These are phyloP conservation scores for Hedychridium roseum DNA, from an alignment of 2,888 invertebrate genomes.

Conservation along the genomic window DNA sequence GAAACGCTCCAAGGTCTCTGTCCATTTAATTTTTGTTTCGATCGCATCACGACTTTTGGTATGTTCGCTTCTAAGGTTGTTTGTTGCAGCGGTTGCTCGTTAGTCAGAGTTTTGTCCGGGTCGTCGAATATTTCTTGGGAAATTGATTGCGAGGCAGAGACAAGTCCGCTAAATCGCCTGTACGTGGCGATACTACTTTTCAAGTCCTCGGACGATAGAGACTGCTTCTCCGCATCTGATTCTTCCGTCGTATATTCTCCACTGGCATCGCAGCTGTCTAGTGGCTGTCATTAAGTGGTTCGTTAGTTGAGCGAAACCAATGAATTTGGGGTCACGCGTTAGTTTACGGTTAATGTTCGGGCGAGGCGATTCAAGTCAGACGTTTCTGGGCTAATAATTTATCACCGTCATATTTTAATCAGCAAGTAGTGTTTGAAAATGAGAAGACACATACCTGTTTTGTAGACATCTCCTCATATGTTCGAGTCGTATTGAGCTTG, in stretches of 20 bases:
- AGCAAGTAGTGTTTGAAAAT: too few species aligned
- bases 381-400: too few species aligned
- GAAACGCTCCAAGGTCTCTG: slow-evolving; percentile 88
- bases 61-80: slow-evolving; percentile 44
- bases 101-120: slow-evolving; percentile 51
- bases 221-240: slow-evolving; percentile 74
- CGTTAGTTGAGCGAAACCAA: too few species aligned
- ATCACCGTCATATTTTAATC: too few species aligned
- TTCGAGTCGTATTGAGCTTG: slow-evolving; percentile 65
- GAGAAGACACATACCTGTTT: slow-evolving; percentile 47
- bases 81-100: slow-evolving; percentile 33
- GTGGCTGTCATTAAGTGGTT: slow-evolving; percentile 67
- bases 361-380: too few species aligned
- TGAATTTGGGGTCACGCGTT: too few species aligned
- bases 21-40: slow-evolving; percentile 68
- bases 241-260: slow-evolving; percentile 85
- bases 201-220: slow-evolving; percentile 80
- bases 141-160: slow-evolving; percentile 51
- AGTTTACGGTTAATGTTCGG: too few species aligned
- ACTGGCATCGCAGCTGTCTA: slow-evolving; percentile 87
- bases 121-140: slow-evolving; percentile 61
- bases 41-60: slow-evolving; percentile 71
- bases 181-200: slow-evolving; percentile 78
- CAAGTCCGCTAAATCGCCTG: slow-evolving; percentile 61
- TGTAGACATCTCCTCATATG: slow-evolving; percentile 46